A percentile compares a stretch with the other conserved stretches of the same genome.
These are phyloP conservation scores for Virgularia gustaviana DNA, from an alignment of 92 coral and sea anemone genomes.

Conservation along the genomic window DNA sequence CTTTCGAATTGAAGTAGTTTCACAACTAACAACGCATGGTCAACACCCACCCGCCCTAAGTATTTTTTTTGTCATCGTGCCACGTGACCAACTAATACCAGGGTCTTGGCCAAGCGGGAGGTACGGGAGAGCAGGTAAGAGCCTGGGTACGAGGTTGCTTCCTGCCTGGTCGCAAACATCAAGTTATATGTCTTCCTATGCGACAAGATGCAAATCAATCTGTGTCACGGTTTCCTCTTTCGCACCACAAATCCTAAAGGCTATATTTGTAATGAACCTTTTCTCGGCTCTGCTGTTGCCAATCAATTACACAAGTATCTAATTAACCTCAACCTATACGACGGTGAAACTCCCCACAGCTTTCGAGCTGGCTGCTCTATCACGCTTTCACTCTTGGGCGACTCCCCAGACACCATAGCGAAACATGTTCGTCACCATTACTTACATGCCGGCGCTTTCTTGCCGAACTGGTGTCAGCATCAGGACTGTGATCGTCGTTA, in stretches of 20 bases:
- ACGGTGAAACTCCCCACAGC: constrained; percentile 55
- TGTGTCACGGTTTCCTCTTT: constrained; percentile 50
- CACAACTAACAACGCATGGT: too few species aligned
- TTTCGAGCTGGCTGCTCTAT: constrained; percentile 48
- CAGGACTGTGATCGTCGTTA: not conserved
- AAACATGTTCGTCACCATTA: constrained; percentile 34
- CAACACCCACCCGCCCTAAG: too few species aligned
- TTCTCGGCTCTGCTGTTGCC: constrained; percentile 46
- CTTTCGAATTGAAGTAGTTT: too few species aligned
- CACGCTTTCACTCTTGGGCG: constrained; percentile 39
- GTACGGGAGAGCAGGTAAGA: too few species aligned
- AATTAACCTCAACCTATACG: constrained; percentile 22
- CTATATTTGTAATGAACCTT: constrained; percentile 31
- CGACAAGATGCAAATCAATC: constrained; percentile 44
- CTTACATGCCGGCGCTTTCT: not conserved
- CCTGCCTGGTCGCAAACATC: constrained; percentile 44
- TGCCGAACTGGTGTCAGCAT: not conserved
- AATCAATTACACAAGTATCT: constrained; percentile 38
- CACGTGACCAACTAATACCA: too few species aligned
- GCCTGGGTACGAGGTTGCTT: too few species aligned
- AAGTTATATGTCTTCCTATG: constrained; percentile 35
- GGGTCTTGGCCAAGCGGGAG: too few species aligned
- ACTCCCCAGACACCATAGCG: constrained; percentile 22
- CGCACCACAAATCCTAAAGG: constrained; percentile 38
- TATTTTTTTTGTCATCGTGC: too few species aligned